Conservation (phyloP, 2,797 vertebrate species). For the Enteromius argenteus region DNA sequence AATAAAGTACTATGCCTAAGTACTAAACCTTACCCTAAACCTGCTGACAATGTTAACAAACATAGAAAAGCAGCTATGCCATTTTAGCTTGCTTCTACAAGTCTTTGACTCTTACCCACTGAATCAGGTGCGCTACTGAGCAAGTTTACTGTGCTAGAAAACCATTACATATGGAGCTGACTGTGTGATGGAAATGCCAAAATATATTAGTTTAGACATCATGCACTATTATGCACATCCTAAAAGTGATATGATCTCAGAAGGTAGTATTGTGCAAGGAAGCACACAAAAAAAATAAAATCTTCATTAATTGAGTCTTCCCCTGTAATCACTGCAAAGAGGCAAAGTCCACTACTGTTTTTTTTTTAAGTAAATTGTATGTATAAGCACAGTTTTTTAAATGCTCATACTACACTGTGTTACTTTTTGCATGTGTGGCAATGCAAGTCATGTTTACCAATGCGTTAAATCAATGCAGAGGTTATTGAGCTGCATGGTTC, state of each 20-base stretch:
- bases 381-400: not conserved
- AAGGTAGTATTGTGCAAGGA: not conserved
- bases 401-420: not conserved
- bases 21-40: not conserved
- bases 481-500: conserved; percentile 62
- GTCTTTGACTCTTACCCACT: not conserved
- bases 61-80: not conserved
- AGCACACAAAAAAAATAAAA: not conserved
- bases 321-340: not conserved
- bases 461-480: conserved; percentile 56
- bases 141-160: not conserved
- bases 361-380: not conserved
- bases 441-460: conserved; percentile 56
- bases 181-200: not conserved
- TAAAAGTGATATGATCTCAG: not conserved
- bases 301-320: not conserved
- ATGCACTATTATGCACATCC: not conserved
- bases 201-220: not conserved
- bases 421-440: conserved; percentile 18
- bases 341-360: not conserved
- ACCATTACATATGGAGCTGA: not conserved
- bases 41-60: not conserved
- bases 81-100: not conserved
- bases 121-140: not conserved
- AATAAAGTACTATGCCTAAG: not conserved